Evolutionary conservation across 53 echinoderm and acorn worm species (phyloP).

Genomic region (Crossaster papposus): DNA sequence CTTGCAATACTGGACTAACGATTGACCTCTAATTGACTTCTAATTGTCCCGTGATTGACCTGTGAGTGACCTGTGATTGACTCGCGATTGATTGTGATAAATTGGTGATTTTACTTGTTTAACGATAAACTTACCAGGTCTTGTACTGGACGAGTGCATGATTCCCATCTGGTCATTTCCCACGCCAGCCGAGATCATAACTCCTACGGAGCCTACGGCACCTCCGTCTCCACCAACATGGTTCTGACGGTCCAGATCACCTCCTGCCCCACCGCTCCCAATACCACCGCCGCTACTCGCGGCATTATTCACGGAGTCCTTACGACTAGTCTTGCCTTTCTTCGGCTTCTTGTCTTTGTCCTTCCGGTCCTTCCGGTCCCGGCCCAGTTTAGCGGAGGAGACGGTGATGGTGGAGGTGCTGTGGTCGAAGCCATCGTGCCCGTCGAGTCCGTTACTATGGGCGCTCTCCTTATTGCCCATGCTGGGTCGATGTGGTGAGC

Average conservation of each 20-base stretch:
- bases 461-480: constrained; percentile 76
- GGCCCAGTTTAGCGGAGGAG: constrained; percentile 51
- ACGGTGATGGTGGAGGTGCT: constrained; percentile 55
- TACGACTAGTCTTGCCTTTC: constrained; percentile 53
- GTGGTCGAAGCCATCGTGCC: constrained; percentile 38
- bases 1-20: no score
- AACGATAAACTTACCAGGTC: constrained; percentile 20
- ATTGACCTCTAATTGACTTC: no score
- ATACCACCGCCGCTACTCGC: constrained; percentile 13
- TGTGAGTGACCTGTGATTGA: no score
- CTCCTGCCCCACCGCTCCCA: not conserved
- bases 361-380: constrained; percentile 62
- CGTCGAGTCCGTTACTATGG: constrained; percentile 33
- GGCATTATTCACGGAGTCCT: constrained; percentile 41
- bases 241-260: constrained; percentile 34
- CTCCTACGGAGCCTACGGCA: constrained; percentile 4
- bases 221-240: constrained; percentile 24
- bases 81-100: not conserved
- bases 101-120: not conserved
- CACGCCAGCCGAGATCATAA: constrained; percentile 51
- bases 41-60: no score
- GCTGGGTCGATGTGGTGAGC: not conserved
- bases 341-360: constrained; percentile 68
- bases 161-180: constrained; percentile 49
- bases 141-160: constrained; percentile 40